These are phyloP conservation scores for Lottia gigantea DNA, from an alignment of 2,888 invertebrate genomes.

Conservation along the genomic window DNA sequence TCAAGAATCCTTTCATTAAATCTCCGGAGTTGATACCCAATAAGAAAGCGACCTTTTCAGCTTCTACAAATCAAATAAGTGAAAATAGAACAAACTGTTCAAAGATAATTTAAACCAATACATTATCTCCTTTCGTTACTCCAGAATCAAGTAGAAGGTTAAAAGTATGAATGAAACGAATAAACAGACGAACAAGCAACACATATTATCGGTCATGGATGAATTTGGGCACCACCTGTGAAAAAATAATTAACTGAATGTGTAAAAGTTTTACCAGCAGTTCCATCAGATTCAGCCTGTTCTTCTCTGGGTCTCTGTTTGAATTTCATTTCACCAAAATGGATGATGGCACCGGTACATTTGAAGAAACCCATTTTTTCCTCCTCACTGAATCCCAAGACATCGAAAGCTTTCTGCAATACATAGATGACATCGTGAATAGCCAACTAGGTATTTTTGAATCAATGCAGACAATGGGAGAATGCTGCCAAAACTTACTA, in stretches of 20 bases:
- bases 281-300: conserved; percentile 73
- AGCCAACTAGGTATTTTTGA: no score
- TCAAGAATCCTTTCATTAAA: conserved; percentile 81
- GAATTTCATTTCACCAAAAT: conserved; percentile 99
- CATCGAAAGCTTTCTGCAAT: conserved; percentile 93
- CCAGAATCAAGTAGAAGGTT: no score
- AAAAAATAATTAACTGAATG: no score
- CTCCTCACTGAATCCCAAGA: conserved; percentile 91
- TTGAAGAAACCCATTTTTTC: conserved; percentile 96
- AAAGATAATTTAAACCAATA: no score
- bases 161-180: no score
- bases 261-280: conserved; percentile 34
- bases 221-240: no score
- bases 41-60: conserved; percentile 90
- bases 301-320: conserved; percentile 93
- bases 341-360: conserved; percentile 97
- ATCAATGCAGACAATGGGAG: no score
- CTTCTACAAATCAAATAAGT: conserved; percentile 71
- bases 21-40: conserved; percentile 87
- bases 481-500: no score
- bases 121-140: no score
- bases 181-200: no score
- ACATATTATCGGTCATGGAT: no score
- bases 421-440: not conserved
- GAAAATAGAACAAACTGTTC: no score